Evolutionary conservation across 2,113 vertebrate genomes (phyloP).

Genomic region (Laticauda laticaudata): DNA sequence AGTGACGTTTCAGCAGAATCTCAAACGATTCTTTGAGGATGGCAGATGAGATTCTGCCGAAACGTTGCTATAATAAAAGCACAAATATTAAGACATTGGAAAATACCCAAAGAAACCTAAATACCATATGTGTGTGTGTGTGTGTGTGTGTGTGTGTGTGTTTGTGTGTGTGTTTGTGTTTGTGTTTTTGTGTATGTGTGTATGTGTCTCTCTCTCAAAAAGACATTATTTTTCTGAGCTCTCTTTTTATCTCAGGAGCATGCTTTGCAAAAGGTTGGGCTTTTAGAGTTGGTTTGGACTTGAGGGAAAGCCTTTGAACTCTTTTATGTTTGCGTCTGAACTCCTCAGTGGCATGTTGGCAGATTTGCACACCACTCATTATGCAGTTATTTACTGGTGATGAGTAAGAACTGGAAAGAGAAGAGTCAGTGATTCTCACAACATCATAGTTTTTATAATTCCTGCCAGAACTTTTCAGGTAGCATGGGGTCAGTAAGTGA

Average conservation of each 20-base stretch:
- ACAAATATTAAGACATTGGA: too few species aligned
- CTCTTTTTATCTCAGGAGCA: constrained; percentile 10
- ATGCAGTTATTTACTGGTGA: constrained; percentile 38
- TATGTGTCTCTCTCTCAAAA: constrained; percentile 13
- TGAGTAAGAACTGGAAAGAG: constrained; percentile 19
- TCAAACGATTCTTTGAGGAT: too few species aligned
- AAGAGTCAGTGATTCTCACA: constrained; percentile 20
- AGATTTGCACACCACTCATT: constrained; percentile 72
- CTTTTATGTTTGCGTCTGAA: constrained; percentile 39
- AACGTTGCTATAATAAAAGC: too few species aligned
- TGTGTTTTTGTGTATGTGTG: too few species aligned
- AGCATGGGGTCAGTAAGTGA: constrained; percentile 26
- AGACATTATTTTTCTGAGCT: constrained; percentile 33
- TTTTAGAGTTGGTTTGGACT: constrained; percentile 15
- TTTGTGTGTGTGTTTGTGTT: too few species aligned
- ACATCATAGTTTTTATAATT: constrained; percentile 1
- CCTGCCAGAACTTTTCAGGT: not conserved
- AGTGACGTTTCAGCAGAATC: too few species aligned
- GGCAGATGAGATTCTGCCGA: too few species aligned
- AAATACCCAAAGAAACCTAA: too few species aligned
- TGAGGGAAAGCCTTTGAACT: constrained; percentile 1
- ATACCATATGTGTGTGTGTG: too few species aligned
- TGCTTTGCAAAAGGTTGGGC: constrained; percentile 41
- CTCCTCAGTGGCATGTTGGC: not conserved
- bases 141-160: too few species aligned